Conservation (phyloP, 2,888 invertebrate genomes). For the Ethmia dodecea region DNA sequence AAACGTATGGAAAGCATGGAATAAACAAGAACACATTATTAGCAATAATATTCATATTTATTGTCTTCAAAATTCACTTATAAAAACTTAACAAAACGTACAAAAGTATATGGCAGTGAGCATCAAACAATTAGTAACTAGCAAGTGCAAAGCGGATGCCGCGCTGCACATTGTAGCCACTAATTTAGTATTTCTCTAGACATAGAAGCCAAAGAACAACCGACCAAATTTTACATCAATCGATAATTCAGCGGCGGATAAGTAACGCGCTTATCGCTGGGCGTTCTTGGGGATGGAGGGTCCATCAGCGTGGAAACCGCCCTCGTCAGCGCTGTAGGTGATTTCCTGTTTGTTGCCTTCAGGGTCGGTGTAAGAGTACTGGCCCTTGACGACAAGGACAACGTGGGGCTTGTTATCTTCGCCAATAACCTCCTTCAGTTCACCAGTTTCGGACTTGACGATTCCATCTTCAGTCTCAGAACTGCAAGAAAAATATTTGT, state of each 20-base stretch:
- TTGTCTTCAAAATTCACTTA: constrained; percentile 26
- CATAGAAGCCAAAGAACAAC: constrained; percentile 8
- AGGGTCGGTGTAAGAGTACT: constrained; percentile 71
- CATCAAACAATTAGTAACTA: constrained; percentile 31
- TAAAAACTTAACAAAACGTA: constrained; percentile 41
- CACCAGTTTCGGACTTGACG: constrained; percentile 67
- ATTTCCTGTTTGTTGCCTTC: constrained; percentile 73
- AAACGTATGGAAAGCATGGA: no score
- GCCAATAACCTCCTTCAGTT: constrained; percentile 51
- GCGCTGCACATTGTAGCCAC: constrained; percentile 5
- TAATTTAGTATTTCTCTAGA: constrained; percentile 5
- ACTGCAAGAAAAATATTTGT: constrained; percentile 33
- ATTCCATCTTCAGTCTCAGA: constrained; percentile 78
- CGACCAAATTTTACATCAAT: constrained; percentile 15
- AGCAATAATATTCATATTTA: constrained; percentile 5
- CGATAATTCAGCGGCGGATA: constrained; percentile 18
- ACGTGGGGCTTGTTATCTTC: constrained; percentile 76
- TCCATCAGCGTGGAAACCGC: constrained; percentile 79
- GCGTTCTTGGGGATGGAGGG: constrained; percentile 76
- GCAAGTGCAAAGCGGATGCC: constrained; percentile 17
- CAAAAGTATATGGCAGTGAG: constrained; percentile 54
- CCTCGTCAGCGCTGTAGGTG: constrained; percentile 79
- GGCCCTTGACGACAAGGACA: constrained; percentile 78
- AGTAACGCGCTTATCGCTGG: constrained; percentile 26
- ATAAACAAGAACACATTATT: no score